These are phyloP conservation scores for Dicrurus megarhynchus DNA, from an alignment of 2,113 vertebrate genomes.

Conservation along the genomic window DNA sequence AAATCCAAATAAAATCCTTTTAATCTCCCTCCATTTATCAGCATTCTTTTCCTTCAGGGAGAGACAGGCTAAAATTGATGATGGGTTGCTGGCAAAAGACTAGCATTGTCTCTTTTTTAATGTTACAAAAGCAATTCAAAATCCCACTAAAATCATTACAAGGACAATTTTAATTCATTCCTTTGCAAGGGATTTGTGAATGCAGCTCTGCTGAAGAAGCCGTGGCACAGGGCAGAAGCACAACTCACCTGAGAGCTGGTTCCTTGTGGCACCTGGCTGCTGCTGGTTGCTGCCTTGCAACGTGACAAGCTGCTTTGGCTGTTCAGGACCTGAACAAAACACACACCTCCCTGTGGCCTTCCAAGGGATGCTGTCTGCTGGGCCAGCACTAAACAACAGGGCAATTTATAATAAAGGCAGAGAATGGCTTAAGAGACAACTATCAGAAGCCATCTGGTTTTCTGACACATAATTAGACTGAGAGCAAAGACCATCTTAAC, in stretches of 20 bases:
- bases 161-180: background rate
- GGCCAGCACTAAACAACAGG: background rate
- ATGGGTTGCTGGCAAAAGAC: background rate
- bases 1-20: background rate
- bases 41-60: background rate
- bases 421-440: background rate
- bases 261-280: background rate
- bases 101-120: background rate
- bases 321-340: background rate
- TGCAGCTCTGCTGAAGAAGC: background rate
- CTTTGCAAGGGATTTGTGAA: background rate
- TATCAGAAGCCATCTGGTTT: background rate
- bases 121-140: background rate
- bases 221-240: background rate
- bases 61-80: background rate
- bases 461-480: background rate
- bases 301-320: accelerated
- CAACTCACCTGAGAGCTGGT: background rate
- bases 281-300: background rate
- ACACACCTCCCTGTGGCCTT: accelerated
- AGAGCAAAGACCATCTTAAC: background rate
- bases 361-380: background rate
- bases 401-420: background rate
- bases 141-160: background rate
- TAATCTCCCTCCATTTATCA: background rate